Evolutionary conservation across 2,797 vertebrate species (phyloP).

Genomic region (Pseudochirops cupreus): DNA sequence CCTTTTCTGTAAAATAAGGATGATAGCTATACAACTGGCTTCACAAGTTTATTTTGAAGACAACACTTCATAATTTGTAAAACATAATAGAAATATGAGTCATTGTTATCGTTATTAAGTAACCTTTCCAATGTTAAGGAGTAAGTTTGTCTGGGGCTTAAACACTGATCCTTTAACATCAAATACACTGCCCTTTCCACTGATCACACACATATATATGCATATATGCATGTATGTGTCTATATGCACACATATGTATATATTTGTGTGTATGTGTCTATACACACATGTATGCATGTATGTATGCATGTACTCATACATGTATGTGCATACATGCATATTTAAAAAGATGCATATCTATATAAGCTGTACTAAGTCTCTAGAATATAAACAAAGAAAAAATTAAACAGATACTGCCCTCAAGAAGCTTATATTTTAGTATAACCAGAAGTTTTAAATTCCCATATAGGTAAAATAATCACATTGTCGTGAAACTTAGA

Average conservation of each 20-base stretch:
- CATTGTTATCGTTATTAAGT: background rate
- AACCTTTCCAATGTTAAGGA: background rate
- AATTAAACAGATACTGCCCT: background rate
- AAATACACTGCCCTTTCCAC: background rate
- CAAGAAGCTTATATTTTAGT: background rate
- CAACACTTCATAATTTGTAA: background rate
- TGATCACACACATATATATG: background rate
- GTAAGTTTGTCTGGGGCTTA: background rate
- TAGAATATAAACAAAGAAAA: background rate
- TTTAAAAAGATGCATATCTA: background rate
- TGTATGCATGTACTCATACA: too few species aligned
- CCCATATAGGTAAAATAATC: background rate
- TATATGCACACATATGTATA: too few species aligned
- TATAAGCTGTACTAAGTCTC: background rate
- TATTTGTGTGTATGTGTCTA: background rate
- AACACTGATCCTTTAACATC: background rate
- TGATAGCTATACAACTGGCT: background rate
- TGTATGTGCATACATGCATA: too few species aligned
- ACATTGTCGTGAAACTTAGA: background rate
- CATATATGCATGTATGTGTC: too few species aligned
- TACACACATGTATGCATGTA: too few species aligned
- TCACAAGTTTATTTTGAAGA: background rate
- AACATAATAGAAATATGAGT: background rate
- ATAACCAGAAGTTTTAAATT: background rate
- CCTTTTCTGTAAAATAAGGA: background rate